These are phyloP conservation scores for Corvus cornix DNA, from an alignment of 2,113 vertebrate genomes.

Conservation along the genomic window DNA sequence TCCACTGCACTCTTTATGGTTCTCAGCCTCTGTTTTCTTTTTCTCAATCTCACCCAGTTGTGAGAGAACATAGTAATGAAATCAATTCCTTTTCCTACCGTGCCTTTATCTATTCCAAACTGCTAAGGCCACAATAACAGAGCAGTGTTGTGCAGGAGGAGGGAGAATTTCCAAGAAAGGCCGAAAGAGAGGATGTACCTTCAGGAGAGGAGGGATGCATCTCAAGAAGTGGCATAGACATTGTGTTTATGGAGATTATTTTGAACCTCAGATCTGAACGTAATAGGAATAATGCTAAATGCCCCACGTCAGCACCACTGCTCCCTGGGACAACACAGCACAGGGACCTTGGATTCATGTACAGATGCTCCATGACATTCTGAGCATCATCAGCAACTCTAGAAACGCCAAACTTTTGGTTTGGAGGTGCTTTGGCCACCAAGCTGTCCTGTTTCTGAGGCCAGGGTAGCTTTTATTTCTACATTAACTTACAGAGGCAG, in stretches of 20 bases:
- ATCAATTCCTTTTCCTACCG: background rate
- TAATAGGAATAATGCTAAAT: background rate
- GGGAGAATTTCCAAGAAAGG: background rate
- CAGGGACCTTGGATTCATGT: background rate
- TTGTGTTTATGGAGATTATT: background rate
- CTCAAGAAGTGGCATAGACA: accelerated
- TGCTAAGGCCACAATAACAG: background rate
- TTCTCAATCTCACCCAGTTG: background rate
- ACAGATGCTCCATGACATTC: accelerated
- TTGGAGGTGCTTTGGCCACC: background rate
- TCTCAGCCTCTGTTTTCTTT: background rate
- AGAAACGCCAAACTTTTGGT: background rate
- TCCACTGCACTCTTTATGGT: background rate
- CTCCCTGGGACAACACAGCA: background rate
- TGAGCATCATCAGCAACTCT: background rate
- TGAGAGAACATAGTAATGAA: background rate
- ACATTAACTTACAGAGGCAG: background rate
- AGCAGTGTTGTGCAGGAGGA: accelerated
- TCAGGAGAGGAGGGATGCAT: background rate
- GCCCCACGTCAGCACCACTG: background rate
- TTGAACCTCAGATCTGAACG: background rate
- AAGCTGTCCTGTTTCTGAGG: background rate
- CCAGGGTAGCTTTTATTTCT: background rate
- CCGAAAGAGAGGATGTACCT: background rate
- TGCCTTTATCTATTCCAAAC: background rate